Evolutionary conservation across 2,888 invertebrate species (phyloP), one percentile per base, ranked within the genome.

Genomic region (Acleris literana): DNA sequence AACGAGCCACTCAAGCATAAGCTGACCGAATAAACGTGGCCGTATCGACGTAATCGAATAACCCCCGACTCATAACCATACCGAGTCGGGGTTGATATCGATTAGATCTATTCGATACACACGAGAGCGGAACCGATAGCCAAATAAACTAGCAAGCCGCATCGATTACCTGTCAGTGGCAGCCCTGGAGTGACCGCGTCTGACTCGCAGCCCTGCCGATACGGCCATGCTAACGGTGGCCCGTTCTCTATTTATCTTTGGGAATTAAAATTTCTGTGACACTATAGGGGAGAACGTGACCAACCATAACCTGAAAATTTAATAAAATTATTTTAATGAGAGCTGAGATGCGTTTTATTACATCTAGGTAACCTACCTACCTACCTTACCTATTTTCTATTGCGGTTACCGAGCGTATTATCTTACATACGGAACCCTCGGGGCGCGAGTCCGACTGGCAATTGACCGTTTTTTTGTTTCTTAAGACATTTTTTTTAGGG

Each of bases 151-250:
- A 90, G 88, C 85, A 85, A 84, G 84, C 86, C 86, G 80, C 87
- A 92, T 92, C 91, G 92, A 92, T 92, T 92, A 90, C 86, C 91
- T 92, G 92, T 90, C 92, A 92, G 72, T 78, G 83, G 82, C 92
- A 92, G 90, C 77, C 84, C 80, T 79, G 82, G 81, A 83, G 80
- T 88, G 88, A 88, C 91, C 90, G 84, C 83, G 81, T 79, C 79
- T 79, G 78, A 75, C 80, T 79, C 77, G 72, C 72, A 70, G 80
- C 78, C 58, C 44, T 82, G 79, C 79, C 78, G 68, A 56, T 43
- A 55, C 44, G 22, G 25, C 52, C 63, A 64, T 54, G 29, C 51
- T 59, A 63, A 58, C 64, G 25, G 55, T 43, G 52, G 20, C 56
- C 57, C 44, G 39, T 39, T 59, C 55, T 65, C 44, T 60, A 65